Percentiles rank a stretch among this genome's conserved stretches.
These are phyloP conservation scores for Pseudorectes ferrugineus DNA, from an alignment of 2,113 vertebrate genomes.

Conservation along the genomic window DNA sequence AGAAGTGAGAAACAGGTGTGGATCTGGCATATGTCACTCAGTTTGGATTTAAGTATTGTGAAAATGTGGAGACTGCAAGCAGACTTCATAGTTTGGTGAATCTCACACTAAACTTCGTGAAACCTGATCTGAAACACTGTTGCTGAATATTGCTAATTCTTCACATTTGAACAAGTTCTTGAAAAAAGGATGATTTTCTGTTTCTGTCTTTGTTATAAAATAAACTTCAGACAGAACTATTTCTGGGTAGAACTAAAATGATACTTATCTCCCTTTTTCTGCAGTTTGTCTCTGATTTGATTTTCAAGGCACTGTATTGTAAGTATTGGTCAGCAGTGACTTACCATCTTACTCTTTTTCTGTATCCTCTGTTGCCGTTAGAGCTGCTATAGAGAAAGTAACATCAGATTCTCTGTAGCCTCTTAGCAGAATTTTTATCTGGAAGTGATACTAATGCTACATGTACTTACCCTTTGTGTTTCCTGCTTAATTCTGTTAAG, in stretches of 20 bases:
- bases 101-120: background rate
- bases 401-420: background rate
- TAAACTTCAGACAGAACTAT: background rate
- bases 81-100: background rate
- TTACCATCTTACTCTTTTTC: background rate
- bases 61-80: background rate
- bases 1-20: background rate
- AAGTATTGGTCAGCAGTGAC: background rate
- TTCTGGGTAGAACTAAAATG: background rate
- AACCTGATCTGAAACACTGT: background rate
- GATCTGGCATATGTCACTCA: background rate
- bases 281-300: slow-evolving; percentile 27
- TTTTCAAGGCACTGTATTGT: slow-evolving; percentile 8
- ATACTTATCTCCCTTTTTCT: background rate
- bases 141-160: background rate
- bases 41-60: background rate
- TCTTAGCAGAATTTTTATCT: background rate
- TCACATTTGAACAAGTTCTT: background rate
- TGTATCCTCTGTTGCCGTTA: background rate
- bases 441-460: background rate
- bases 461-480: background rate
- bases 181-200: background rate
- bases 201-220: background rate
- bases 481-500: background rate
- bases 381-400: background rate